Conservation (phyloP, 2,888 invertebrate genomes). For the Dilophus febrilis region DNA sequence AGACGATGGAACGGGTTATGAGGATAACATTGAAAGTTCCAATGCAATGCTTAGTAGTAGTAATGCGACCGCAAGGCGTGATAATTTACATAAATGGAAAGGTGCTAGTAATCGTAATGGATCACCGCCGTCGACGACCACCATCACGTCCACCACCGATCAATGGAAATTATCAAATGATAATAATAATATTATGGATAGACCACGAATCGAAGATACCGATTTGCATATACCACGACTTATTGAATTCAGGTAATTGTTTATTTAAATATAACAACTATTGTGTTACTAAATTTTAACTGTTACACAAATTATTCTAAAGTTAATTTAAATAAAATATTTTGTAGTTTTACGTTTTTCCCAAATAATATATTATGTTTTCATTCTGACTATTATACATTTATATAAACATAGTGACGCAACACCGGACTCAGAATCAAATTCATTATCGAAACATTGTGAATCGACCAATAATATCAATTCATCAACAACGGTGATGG, state of each 20-base stretch:
- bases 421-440: constrained; percentile 36
- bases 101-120: constrained; percentile 14
- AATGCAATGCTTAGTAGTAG: constrained; percentile 17
- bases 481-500: too few species aligned
- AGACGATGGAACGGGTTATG: constrained; percentile 43
- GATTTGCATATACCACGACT: constrained; percentile 50
- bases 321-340: too few species aligned
- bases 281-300: too few species aligned
- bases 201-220: constrained; percentile 24
- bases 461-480: not conserved
- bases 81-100: constrained; percentile 24
- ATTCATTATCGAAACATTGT: constrained; percentile 34
- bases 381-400: too few species aligned
- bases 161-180: constrained; percentile 8
- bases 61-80: constrained; percentile 17
- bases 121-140: constrained; percentile 15
- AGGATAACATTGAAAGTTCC: constrained; percentile 28
- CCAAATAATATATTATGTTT: too few species aligned
- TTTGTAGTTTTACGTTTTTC: too few species aligned
- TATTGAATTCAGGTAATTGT: constrained; percentile 44
- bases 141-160: too few species aligned
- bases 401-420: constrained; percentile 12
- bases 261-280: too few species aligned
- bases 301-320: too few species aligned
- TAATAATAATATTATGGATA: constrained; percentile 1